Evolutionary conservation across 2,888 invertebrate genomes (phyloP).

Genomic region (Coelogynopora nodosa): DNA sequence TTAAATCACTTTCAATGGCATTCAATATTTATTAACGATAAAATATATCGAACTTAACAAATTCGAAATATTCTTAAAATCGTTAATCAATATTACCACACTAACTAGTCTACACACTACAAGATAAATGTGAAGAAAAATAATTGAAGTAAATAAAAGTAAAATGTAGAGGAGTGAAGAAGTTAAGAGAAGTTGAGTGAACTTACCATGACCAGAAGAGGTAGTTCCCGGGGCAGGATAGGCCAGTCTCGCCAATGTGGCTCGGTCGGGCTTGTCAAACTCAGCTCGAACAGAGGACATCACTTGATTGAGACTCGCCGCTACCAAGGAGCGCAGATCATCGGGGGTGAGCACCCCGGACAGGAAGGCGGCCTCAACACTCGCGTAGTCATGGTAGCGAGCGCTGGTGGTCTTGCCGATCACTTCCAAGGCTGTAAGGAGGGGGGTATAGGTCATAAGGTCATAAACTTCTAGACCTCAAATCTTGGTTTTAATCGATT

Average conservation of each 20-base stretch:
- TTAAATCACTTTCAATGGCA: too few species aligned
- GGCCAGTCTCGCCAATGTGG: constrained; percentile 74
- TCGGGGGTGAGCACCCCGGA: neutral
- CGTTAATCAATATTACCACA: neutral
- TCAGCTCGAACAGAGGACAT: constrained; percentile 81
- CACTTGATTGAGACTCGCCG: constrained; percentile 77
- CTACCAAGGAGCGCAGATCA: constrained; percentile 55
- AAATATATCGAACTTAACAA: too few species aligned
- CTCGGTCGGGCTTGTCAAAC: constrained; percentile 76
- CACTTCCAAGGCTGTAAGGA: neutral
- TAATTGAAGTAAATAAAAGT: too few species aligned
- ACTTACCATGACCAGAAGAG: neutral
- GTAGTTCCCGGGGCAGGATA: constrained; percentile 58
- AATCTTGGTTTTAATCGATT: too few species aligned
- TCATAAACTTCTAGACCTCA: too few species aligned
- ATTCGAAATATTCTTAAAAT: too few species aligned
- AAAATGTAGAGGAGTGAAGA: neutral
- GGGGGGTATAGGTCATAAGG: too few species aligned
- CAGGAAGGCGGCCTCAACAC: constrained; percentile 40
- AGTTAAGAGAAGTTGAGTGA: neutral
- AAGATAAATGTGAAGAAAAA: neutral
- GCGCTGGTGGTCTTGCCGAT: neutral
- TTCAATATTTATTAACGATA: too few species aligned
- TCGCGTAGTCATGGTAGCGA: constrained; percentile 25
- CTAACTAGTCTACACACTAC: neutral